phyloP scores from a whole-genome alignment of 2,113 vertebrate species.

The Callipepla squamata region DNA sequence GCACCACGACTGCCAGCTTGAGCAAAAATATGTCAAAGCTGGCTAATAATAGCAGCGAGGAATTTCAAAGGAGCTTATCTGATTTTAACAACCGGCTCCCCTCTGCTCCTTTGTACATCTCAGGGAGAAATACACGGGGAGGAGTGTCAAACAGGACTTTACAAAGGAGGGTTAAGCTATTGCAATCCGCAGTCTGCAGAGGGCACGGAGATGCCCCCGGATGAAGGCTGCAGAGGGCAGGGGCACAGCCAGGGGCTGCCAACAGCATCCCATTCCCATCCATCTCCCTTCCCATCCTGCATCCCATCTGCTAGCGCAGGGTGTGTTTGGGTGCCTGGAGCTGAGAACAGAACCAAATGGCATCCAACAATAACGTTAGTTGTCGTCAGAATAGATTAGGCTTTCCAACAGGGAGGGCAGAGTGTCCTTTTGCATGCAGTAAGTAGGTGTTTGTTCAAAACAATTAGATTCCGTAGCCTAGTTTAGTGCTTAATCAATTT shows the following conservation, averaged over 20 bases:
- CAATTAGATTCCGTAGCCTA: slow-evolving; percentile 42
- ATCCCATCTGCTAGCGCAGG: background rate
- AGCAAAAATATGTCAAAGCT: background rate
- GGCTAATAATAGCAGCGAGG: background rate
- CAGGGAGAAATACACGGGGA: background rate
- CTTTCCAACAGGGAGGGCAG: background rate
- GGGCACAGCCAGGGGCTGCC: background rate
- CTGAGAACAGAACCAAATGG: background rate
- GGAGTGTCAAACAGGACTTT: background rate
- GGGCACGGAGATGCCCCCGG: background rate
- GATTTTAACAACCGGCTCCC: background rate
- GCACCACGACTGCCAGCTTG: background rate
- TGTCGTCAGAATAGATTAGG: background rate
- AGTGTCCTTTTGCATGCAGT: background rate
- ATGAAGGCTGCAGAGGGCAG: background rate
- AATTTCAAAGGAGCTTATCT: background rate
- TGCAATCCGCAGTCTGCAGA: background rate
- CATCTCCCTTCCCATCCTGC: too few species aligned
- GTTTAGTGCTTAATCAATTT: slow-evolving; percentile 40
- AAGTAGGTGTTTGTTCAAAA: slow-evolving; percentile 54
- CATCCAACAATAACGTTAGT: background rate
- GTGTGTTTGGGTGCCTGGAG: background rate
- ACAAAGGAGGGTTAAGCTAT: background rate
- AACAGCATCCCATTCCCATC: background rate
- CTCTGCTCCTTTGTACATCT: background rate